Evolutionary conservation across 2,888 invertebrate species (phyloP).

Genomic region (Pediacus dermestoides): DNA sequence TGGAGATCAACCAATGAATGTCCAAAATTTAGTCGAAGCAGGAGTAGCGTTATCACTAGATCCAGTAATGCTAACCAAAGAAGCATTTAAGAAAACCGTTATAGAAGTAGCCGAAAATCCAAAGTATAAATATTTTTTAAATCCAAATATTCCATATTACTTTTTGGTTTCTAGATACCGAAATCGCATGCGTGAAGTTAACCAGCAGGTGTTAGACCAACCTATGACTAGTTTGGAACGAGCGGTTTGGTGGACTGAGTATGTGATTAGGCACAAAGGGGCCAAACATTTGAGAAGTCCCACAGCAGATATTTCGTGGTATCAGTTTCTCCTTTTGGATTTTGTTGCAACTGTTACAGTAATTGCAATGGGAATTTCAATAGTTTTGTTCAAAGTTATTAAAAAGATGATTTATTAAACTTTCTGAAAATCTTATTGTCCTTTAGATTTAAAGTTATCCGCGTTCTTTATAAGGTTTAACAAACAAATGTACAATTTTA

Average conservation of each 20-base stretch:
- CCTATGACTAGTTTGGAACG: slow-evolving; percentile 32
- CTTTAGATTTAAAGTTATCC: too few species aligned
- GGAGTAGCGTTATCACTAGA: slow-evolving; percentile 32
- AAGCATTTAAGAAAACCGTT: slow-evolving; percentile 29
- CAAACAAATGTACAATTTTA: too few species aligned
- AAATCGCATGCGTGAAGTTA: slow-evolving; percentile 1
- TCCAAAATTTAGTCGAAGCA: slow-evolving; percentile 25
- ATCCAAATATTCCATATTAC: not conserved
- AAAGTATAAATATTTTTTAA: slow-evolving; percentile 24
- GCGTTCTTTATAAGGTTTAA: too few species aligned
- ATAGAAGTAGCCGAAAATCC: slow-evolving; percentile 33
- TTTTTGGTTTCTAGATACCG: slow-evolving; percentile 9
- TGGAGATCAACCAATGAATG: slow-evolving; percentile 38
- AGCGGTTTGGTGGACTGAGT: slow-evolving; percentile 38
- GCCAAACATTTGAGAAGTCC: slow-evolving; percentile 51
- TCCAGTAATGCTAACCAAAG: slow-evolving; percentile 30
- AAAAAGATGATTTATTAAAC: too few species aligned
- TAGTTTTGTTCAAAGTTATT: too few species aligned
- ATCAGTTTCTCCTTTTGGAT: slow-evolving; percentile 51
- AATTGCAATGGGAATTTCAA: too few species aligned
- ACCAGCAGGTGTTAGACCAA: slow-evolving; percentile 17
- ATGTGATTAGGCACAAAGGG: slow-evolving; percentile 40
- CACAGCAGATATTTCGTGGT: slow-evolving; percentile 46
- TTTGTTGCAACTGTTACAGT: slow-evolving; percentile 23
- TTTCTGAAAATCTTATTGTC: too few species aligned